Evolutionary conservation across 1,140 invertebrate genomes (phyloP).

Genomic region (Mizuhopecten yessoensis): DNA sequence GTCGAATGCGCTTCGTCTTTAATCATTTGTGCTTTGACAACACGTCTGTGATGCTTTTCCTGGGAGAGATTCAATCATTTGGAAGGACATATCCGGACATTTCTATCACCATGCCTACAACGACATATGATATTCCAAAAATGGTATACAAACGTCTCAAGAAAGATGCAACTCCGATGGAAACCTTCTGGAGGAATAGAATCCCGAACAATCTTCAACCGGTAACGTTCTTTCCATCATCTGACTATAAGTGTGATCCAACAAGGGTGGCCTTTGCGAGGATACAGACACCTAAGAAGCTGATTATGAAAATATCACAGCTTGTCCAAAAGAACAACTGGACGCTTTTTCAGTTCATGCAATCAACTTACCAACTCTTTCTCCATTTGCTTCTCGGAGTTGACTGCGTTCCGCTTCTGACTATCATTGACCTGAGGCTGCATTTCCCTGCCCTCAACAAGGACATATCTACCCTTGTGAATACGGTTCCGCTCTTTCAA

Average conservation of each 20-base stretch:
- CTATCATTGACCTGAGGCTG: neutral
- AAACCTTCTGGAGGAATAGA: constrained; percentile 13
- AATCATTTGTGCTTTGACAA: constrained; percentile 49
- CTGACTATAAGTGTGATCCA: neutral
- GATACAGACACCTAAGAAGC: neutral
- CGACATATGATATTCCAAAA: neutral
- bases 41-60: constrained; percentile 41
- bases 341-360: neutral
- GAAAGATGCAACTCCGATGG: neutral
- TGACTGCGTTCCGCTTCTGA: neutral
- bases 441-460: constrained; percentile 24
- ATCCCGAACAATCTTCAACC: neutral
- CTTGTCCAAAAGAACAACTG: neutral
- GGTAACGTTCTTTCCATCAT: neutral
- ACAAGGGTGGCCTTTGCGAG: neutral
- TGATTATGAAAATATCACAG: neutral
- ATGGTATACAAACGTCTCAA: constrained; percentile 38
- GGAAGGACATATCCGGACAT: neutral
- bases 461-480: neutral
- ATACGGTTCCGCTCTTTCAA: neutral
- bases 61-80: constrained; percentile 30
- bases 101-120: neutral
- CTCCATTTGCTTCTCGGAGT: neutral
- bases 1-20: constrained; percentile 46
- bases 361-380: neutral